Base-by-base conservation (phyloP, 37 sponge, comb jelly and placozoan genomes). In the Hexactinellida sp. region DNA sequence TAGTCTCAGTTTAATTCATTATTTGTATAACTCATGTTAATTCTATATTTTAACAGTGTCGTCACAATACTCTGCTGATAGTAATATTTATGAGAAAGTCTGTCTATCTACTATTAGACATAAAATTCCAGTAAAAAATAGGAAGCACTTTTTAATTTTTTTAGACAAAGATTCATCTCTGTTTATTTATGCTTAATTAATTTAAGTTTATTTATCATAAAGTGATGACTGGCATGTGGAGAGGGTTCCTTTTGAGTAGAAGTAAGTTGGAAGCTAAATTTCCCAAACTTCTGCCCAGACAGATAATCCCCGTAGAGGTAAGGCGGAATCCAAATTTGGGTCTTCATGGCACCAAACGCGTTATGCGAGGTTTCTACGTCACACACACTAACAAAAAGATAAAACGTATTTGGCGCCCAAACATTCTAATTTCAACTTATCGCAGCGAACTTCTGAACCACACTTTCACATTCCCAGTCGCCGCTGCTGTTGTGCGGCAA, bases 391-490 rank as follows among this genome's bases (percentile, higher is more conserved):
- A 63, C 76, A 63, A 63, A n/a, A 92, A 91, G 30, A 92, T 91
- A 0, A 92, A 92, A 84, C 82, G 90, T 47, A 38, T 37, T 28
- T 94, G 95, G 95, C 52, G 84, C 24, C 95, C 92, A 28, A 92
- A 94, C 82, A 87, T 90, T 3, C 91, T 92, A 35, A 82, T 84
- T 23, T 88, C 90, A 52, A 54, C 55, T 0, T 94, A 87, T 55
- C 85, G 85, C 83, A 94, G 94, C 51, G 83, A 90, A 19, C 54
- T 94, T 21, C 85, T 94, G 36, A 89, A 51, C 37, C 37, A 41
- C 23, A 86, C 55, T 0, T 47, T 92, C 54, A 41, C 32, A 0
- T 38, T 94, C 13, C 55, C 87, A 36, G 82, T 94, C 23, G 90
- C 94, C 21, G 88, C 91, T 1, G 32, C 82, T 82, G 92, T 87